Base-by-base conservation (phyloP, 1,140 invertebrate genomes). In the Drosophila athabasca region DNA sequence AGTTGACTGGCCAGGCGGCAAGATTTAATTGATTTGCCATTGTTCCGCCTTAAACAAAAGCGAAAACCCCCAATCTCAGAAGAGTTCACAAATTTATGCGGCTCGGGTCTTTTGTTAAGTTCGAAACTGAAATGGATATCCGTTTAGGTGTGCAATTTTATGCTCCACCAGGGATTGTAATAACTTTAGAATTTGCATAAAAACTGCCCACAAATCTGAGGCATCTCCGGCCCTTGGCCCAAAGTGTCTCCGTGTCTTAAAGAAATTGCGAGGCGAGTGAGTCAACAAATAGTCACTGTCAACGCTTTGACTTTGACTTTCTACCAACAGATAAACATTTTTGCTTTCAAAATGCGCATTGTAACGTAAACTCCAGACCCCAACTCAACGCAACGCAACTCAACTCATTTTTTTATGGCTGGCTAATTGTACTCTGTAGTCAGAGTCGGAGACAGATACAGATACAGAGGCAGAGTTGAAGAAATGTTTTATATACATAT, bases 11-110 rank as follows among this genome's bases (percentile, higher is more conserved):
- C 46, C 60, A 70, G 68, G 48, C 54, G 70, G 65, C 54, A 50
- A 70, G 49, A 31, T 76, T 85, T 87, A 80, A 85, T 85, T 81
- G 82, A 85, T 87, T 77, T 77, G 50, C 74, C 73, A 81, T 74
- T 87, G 73, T 78, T 70, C 41, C 45, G 49, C 17, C 24, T 43
- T 19, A 55, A 67, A 66, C 62, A 81, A 78, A 65, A 74, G 72
- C 44, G 4, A 8, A 8, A 29, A 52, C 48, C 60, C 49, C 11
- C 35, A 82, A 55, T 58, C 52, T 60, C 35, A 13, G 57, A 39
- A 61, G 53, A 62, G 48, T 51, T 69, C 46, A 71, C 22, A 58
- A 62, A 78, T 61, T 43, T 66, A 69, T 69, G 48, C 46, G 35
- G 9, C 35, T 11, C 35, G 43, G 35, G 53, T 17, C 71, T 68